Base-by-base conservation (phyloP, 2,797 vertebrate species). In the Takifugu rubripes region DNA sequence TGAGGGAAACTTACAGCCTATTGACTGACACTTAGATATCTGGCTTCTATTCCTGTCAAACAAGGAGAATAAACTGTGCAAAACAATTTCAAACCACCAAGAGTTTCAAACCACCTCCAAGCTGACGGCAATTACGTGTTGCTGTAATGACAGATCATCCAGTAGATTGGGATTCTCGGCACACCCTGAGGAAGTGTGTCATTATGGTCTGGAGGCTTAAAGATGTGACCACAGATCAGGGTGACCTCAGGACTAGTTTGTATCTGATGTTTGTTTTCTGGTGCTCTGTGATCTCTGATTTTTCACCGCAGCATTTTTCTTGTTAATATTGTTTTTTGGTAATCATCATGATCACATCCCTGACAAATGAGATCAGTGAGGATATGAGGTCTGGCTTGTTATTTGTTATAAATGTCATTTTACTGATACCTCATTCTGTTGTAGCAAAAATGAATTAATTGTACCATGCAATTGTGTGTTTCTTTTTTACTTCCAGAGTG, bases 401-500 rank as follows among this genome's bases (percentile, higher is more conserved):
- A 14, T 40, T 40, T 40, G 3, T 14, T 36, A 36, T 40, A 40
- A 40, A 40, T 40, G 36, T 40, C 1, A 14, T 4, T 14, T 40
- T 12, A 40, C 12, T 10, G 14, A 14, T 3, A 40, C 4, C 36
- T 40, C 2, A 14, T 40, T 14, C 8, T 33, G 31, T 9, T 10
- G 31, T 10, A 33, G 6, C 31, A 9, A 33, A 33, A 33, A 29
- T 29, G 2, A 29, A 29, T 29, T 33, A 33, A 33, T 33, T 9
- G 33, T 33, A 33, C 1, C 9, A 1, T 8, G 33, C 33, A 8
- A 33, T 11, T 33, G 33, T 11, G 36, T 10, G 3, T 68, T 57
- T 33, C 16, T 52, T 3, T 52, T 12, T n/a, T 5, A 2, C 61
- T 84, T 90, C 17, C 90, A 99, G 95, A 98, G 77, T 98, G 96